Base-by-base conservation (phyloP, 1,140 invertebrate genomes). In the Lepidotrigona ventralis region DNA sequence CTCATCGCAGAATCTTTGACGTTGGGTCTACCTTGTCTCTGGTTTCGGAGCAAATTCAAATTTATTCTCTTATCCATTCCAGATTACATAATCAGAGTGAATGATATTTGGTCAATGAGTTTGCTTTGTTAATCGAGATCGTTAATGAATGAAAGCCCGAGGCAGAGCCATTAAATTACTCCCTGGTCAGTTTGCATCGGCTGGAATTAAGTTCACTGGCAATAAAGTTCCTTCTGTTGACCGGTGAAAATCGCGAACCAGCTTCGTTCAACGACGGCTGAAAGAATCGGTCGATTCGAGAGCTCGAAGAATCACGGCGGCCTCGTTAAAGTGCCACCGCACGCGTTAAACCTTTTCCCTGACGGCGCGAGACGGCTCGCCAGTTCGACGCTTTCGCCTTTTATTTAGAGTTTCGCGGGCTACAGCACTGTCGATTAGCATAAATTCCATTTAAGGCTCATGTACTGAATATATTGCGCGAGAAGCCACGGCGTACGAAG, bases 371-470 rank as follows among this genome's bases (percentile, higher is more conserved):
- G 70, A 78, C 53, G 21, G 23, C 46, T 53, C 63, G 54, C 8
- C 64, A 14, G 26, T 64, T 85, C 39, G 29, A 54, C 64, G 64
- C 81, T 64, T 6, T 85, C 85, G 72, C 73, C 63, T 53, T 78
- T 70, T 78, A 54, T 78, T 78, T 53, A 60, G 66, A 53, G 11
- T 19, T 63, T 53, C 17, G 14, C 70, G 53, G 17, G 66, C 23
- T 56, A 17, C 12, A 46, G 23, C 23, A 11, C 73, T 46, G 75
- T 39, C 85, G 86, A 90, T 90, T 90, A 90, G 87, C 88, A 88
- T 90, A 90, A 90, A 88, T 85, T 85, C 80, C 83, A 85, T 84
- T 87, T 85, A 78, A 90, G 84, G 86, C 85, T 80, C 88, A 83
- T 74, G 83, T 64, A 83, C 83, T 76, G 89, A 87, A 90, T 88